phyloP scores from a whole-genome alignment of 2,797 vertebrate species.

The Synaphobranchus kaupii region DNA sequence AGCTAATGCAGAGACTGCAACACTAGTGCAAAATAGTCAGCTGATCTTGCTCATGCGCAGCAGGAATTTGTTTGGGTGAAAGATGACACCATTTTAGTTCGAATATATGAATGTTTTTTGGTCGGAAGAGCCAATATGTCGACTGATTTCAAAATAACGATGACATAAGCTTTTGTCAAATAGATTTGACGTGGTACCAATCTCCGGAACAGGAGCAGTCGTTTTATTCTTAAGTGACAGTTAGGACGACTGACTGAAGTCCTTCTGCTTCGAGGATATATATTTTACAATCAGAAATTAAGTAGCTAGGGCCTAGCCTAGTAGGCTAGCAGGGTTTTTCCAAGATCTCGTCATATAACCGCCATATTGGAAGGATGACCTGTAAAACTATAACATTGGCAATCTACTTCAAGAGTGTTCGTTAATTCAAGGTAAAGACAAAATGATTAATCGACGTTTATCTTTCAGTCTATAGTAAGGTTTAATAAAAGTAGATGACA shows the following conservation, averaged over 20 bases:
- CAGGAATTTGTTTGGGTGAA: neutral
- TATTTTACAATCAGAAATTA: neutral
- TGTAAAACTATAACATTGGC: neutral
- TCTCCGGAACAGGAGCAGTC: neutral
- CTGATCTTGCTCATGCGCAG: slow-evolving; percentile 15
- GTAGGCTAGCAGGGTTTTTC: neutral
- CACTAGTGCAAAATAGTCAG: neutral
- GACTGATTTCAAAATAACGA: neutral
- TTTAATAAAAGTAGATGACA: neutral
- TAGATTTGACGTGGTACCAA: neutral
- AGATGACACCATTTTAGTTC: slow-evolving; percentile 14
- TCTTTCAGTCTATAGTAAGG: neutral
- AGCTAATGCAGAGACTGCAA: neutral
- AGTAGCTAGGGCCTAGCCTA: neutral
- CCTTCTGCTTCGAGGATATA: neutral
- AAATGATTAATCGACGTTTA: neutral
- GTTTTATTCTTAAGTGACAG: neutral
- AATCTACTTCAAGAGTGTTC: neutral
- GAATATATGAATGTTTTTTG: neutral
- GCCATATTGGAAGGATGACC: slow-evolving; percentile 11
- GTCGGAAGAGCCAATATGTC: neutral
- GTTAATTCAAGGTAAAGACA: neutral
- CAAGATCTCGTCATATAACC: neutral
- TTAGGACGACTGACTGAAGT: neutral
- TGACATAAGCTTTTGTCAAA: neutral